Conservation (phyloP, 1,140 invertebrate genomes). For the Drosophila kohkoa region DNA sequence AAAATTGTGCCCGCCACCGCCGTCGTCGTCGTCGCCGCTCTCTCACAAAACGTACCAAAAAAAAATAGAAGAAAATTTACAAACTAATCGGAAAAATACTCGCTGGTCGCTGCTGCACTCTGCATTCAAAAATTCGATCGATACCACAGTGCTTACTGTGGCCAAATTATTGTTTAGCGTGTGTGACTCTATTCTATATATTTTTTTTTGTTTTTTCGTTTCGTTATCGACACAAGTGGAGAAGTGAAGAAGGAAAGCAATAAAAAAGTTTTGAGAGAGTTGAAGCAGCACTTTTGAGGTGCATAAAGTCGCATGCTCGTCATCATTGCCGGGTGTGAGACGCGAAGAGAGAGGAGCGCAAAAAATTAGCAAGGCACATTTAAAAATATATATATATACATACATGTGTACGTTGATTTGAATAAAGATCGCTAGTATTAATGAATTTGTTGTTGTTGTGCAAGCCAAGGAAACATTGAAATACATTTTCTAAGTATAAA, state of each 20-base stretch:
- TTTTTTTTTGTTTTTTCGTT: slow-evolving; percentile 14
- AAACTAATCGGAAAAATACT: slow-evolving; percentile 24
- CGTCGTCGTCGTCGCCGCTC: slow-evolving; percentile 10
- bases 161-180: slow-evolving; percentile 6
- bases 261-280: neutral
- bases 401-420: slow-evolving; percentile 41
- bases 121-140: slow-evolving; percentile 31
- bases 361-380: slow-evolving; percentile 48
- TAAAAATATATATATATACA: slow-evolving; percentile 30
- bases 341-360: slow-evolving; percentile 26
- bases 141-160: slow-evolving; percentile 27
- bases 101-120: neutral
- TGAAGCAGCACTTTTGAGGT: neutral
- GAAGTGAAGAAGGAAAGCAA: neutral
- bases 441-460: slow-evolving; percentile 55
- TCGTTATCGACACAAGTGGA: slow-evolving; percentile 12
- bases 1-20: slow-evolving; percentile 28
- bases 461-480: slow-evolving; percentile 55
- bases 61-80: slow-evolving; percentile 26
- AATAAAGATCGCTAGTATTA: slow-evolving; percentile 70
- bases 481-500: slow-evolving; percentile 48
- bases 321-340: slow-evolving; percentile 34
- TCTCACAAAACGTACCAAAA: slow-evolving; percentile 13
- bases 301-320: slow-evolving; percentile 20
- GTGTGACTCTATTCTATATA: neutral